Evolutionary conservation across 2,888 invertebrate genomes (phyloP), one percentile per base, ranked within the genome.

Genomic region (Abscondita cerata): DNA sequence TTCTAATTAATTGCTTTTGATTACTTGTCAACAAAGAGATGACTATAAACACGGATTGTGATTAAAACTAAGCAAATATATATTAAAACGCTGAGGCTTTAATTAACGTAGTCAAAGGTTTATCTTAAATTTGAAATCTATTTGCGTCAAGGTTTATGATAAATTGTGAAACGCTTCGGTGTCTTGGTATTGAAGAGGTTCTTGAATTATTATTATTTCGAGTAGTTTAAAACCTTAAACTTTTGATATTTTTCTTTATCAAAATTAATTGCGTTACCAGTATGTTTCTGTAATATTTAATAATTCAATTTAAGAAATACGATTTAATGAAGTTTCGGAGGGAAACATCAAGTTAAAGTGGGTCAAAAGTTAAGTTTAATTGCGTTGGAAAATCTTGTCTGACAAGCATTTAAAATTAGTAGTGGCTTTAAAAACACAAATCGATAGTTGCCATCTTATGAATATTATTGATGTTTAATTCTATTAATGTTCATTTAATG

Each of bases 81-180:
- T 33, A 34, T 18, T 33, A 51, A 31, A 51, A 51, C 16, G 51
- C 34, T 36, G 34, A 36, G 51, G 9, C 11, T 15, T 9, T 51
- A 51, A 51, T 51, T 51, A 51, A 51, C 34, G 33, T 34, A 36
- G 33, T 33, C 34, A 16, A 51, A 51, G 25, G 3, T 34, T 51
- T 51, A 51, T 51, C 51, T 51, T 51, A 31, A 51, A 51, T 51
- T 51, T 33, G 18, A 33, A 51, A 51, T 51, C 51, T 34, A 51
- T 11, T 51, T 51, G 51, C 34, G 51, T 51, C 51, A 51, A 1
- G 11, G 31, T 33, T 51, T 51, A 51, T 51, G 51, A 51, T 51
- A 34, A 51, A 51, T 51, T 34, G 34, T 33, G 33, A 34, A 34
- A 33, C 33, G 13, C 34, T 51, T 34, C n/a, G n/a, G 34, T 16